Percentiles rank a stretch among this genome's conserved stretches.
These are phyloP conservation scores for Camponotus floridanus DNA, from an alignment of 1,140 invertebrate species.

Conservation along the genomic window DNA sequence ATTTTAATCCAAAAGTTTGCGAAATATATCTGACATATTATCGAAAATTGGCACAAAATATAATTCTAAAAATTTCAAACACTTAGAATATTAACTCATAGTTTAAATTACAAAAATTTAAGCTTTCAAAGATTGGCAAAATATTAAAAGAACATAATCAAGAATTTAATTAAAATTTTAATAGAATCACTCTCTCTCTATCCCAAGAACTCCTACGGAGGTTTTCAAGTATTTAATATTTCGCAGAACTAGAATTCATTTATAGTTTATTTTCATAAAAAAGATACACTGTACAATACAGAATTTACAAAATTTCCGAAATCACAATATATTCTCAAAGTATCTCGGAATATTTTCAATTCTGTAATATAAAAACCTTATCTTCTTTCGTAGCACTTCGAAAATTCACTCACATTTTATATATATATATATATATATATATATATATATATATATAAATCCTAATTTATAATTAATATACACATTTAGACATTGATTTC, in stretches of 20 bases:
- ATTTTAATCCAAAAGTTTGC: too few species aligned
- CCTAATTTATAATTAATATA: constrained; percentile 14
- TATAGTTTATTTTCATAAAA: constrained; percentile 42
- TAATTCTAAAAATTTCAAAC: too few species aligned
- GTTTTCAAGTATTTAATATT: too few species aligned
- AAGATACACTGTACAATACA: constrained; percentile 24
- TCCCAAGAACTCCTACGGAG: too few species aligned
- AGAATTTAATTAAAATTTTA: too few species aligned
- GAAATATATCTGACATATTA: too few species aligned
- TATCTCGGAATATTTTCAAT: background rate
- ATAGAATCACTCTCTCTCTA: too few species aligned
- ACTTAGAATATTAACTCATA: too few species aligned
- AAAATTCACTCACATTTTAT: background rate
- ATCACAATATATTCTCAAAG: constrained; percentile 23
- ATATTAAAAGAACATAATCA: too few species aligned
- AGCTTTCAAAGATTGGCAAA: too few species aligned
- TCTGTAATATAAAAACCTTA: constrained; percentile 26
- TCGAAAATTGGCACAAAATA: too few species aligned
- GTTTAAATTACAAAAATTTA: too few species aligned
- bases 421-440: constrained; percentile 2
- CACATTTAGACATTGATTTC: constrained; percentile 17
- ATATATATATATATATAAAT: constrained; percentile 1
- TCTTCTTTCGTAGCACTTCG: background rate
- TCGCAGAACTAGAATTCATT: background rate
- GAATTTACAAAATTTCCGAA: constrained; percentile 10